phyloP scores from a whole-genome alignment of 2,113 vertebrate species.

The Hyperoodon ampullatus region DNA sequence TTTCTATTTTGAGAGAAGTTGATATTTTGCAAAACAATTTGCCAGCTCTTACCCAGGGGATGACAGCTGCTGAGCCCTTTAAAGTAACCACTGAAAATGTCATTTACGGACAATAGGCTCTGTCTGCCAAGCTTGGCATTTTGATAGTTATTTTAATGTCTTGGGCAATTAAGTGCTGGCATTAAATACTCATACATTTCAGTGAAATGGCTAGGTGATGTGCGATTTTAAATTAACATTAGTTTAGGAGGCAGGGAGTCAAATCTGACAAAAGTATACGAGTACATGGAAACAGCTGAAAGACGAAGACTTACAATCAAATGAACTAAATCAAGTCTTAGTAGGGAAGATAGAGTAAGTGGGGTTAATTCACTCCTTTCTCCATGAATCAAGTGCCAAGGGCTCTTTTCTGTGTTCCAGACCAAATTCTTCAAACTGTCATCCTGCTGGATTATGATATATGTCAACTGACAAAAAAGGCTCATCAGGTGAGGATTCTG shows the following conservation, averaged over 20 bases:
- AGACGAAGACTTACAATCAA: background rate
- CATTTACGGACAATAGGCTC: constrained; percentile 29
- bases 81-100: constrained; percentile 45
- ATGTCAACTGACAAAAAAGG: background rate
- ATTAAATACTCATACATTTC: constrained; percentile 47
- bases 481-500: background rate
- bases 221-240: constrained; percentile 1
- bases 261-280: background rate
- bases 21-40: constrained; percentile 53
- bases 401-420: background rate
- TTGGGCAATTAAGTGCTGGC: constrained; percentile 36
- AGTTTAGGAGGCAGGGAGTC: background rate
- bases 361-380: background rate
- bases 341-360: background rate
- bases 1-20: constrained; percentile 12
- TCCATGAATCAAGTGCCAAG: background rate
- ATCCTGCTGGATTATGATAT: background rate
- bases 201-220: background rate
- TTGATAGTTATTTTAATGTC: constrained; percentile 52
- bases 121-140: constrained; percentile 54
- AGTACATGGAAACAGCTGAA: background rate
- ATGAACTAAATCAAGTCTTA: background rate
- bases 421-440: background rate
- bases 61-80: constrained; percentile 6
- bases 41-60: background rate